Percentiles rank a stretch among this genome's conserved stretches.
Conservation (phyloP, 2,888 invertebrate species). For the Sphecodes monilicornis region DNA sequence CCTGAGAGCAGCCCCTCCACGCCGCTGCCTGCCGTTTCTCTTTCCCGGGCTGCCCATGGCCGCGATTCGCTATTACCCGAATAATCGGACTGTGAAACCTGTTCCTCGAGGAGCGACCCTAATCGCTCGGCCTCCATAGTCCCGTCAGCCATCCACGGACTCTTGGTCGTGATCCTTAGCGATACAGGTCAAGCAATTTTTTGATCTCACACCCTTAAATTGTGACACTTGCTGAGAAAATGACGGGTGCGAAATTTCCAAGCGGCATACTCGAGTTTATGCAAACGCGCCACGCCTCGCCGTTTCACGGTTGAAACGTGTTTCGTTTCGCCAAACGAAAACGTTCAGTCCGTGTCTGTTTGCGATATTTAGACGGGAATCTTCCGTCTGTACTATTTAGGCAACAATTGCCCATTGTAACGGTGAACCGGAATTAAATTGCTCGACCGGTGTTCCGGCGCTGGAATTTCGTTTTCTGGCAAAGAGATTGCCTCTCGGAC, state of each 20-base stretch:
- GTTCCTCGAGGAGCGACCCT: slow-evolving; percentile 4
- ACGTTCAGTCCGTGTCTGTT: too few relatives aligned
- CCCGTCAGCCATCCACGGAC: not conserved
- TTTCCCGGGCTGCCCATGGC: slow-evolving; percentile 10
- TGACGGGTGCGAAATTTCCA: too few relatives aligned
- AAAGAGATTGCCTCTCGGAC: not conserved
- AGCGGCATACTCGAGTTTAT: not conserved
- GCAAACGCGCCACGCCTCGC: too few relatives aligned
- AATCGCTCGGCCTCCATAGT: not conserved
- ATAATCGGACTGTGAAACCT: slow-evolving; percentile 39
- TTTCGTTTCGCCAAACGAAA: too few relatives aligned
- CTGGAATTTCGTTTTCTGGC: not conserved
- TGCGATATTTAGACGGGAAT: too few relatives aligned
- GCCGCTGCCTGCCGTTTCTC: too few relatives aligned
- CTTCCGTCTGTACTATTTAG: too few relatives aligned
- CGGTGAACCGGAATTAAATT: not conserved
- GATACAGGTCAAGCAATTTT: too few relatives aligned
- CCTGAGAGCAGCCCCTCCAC: not conserved
- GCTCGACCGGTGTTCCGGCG: not conserved
- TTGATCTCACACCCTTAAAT: too few relatives aligned
- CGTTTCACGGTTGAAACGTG: too few relatives aligned
- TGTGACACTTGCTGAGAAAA: too few relatives aligned
- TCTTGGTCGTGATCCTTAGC: not conserved
- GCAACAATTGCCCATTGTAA: not conserved
- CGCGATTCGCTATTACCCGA: slow-evolving; percentile 32